phyloP scores from a whole-genome alignment of 2,888 invertebrate species.

The Myopa tessellatipennis region DNA sequence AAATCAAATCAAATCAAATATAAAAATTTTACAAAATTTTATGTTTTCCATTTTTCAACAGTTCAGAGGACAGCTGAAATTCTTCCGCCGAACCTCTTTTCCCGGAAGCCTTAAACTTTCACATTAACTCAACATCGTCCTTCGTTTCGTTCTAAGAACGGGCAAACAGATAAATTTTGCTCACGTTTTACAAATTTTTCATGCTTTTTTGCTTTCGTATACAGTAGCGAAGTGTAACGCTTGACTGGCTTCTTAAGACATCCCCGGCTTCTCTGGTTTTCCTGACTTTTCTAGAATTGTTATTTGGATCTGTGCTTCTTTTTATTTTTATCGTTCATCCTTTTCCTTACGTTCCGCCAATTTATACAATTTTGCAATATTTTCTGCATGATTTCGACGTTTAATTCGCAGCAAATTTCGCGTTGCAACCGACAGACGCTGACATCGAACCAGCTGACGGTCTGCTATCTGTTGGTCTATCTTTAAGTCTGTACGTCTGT shows the following conservation, averaged over 20 bases:
- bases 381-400: constrained; percentile 32
- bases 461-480: not conserved
- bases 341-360: not conserved
- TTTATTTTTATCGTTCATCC: not conserved
- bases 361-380: not conserved
- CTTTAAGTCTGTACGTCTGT: not conserved
- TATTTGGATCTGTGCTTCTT: not conserved
- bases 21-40: not conserved
- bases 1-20: not conserved
- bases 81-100: no score
- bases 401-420: constrained; percentile 40
- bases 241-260: not conserved
- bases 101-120: no score
- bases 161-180: constrained; percentile 34
- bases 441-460: not conserved
- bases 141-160: not conserved
- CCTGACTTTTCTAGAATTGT: not conserved
- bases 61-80: no score
- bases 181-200: constrained; percentile 9
- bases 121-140: not conserved
- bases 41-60: not conserved
- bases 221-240: no score
- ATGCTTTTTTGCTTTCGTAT: not conserved
- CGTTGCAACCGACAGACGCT: constrained; percentile 7
- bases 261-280: not conserved